These are phyloP conservation scores for Rhynchophorus ferrugineus DNA, from an alignment of 1,140 invertebrate species.

Conservation along the genomic window DNA sequence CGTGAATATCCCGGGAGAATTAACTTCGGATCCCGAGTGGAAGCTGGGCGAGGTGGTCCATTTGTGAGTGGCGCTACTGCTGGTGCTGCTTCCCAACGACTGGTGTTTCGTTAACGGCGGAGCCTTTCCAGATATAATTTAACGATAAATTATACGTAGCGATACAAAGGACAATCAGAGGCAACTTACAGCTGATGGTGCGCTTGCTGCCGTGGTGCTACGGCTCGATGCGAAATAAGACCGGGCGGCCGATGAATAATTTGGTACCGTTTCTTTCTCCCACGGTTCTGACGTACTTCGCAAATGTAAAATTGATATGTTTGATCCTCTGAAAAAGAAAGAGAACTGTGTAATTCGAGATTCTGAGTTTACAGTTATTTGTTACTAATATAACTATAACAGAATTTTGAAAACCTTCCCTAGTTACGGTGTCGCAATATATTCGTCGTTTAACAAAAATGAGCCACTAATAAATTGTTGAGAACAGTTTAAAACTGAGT, in stretches of 20 bases:
- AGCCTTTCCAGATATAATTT: slow-evolving; percentile 3
- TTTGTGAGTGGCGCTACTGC: slow-evolving; percentile 21
- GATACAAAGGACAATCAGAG: background rate
- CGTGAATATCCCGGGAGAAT: slow-evolving; percentile 42
- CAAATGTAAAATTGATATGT: slow-evolving; percentile 50
- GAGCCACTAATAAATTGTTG: too few species aligned
- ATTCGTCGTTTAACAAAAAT: too few species aligned
- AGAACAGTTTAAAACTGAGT: too few species aligned
- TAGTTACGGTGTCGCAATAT: too few species aligned
- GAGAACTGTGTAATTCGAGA: too few species aligned
- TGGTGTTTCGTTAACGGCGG: slow-evolving; percentile 36
- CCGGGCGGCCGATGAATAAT: slow-evolving; percentile 26
- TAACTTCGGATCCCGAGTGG: slow-evolving; percentile 39
- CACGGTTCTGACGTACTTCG: slow-evolving; percentile 49
- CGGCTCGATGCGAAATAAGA: slow-evolving; percentile 21
- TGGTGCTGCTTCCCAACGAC: slow-evolving; percentile 34
- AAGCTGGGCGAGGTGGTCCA: slow-evolving; percentile 28
- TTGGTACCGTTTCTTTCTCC: slow-evolving; percentile 36
- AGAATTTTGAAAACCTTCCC: too few species aligned
- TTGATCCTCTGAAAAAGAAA: slow-evolving; percentile 44
- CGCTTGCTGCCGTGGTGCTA: slow-evolving; percentile 10
- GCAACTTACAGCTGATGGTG: background rate
- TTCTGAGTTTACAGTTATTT: too few species aligned
- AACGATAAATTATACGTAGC: background rate
- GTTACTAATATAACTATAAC: too few species aligned